Evolutionary conservation across 37 sponge, comb jelly and placozoan species (phyloP), one percentile per base, ranked within the genome.

Genomic region (Ephydatia muelleri): DNA sequence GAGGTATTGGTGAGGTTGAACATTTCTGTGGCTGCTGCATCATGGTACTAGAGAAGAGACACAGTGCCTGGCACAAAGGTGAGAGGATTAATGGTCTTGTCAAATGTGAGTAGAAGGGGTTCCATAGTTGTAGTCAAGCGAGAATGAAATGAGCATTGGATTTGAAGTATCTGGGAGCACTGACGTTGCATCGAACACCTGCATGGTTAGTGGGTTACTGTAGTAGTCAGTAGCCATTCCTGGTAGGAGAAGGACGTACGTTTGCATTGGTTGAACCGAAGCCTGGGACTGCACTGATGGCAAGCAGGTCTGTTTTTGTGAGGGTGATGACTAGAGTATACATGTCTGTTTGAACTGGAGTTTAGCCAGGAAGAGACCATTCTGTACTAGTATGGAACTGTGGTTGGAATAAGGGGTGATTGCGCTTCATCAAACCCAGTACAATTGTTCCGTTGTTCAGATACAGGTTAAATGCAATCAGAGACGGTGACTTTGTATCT

Each of bases 381-480:
- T 84, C 72, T 85, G 88, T 74, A 95, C 23, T 12, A 73, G 47
- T 8, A 95, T 48, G 32, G 64, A 48, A 3, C 75, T 75, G n/a
- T 83, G 33, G 84, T 34, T 67, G 93, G 73, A 6, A 73, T 34
- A 29, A 73, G 80, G n/a, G 72, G 89, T 80, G 36, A 95, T 87
- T 2, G 43, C n/a, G n/a, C 49, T 40, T 95, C 95, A 87, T 95
- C 95, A 87, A 95, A 92, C 40, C 70, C 9, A 95, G 29, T 5
- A 73, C 82, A 30, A 92, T 19, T 48, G 87, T 90, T 23, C 83
- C 82, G 27, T 87, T 90, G 9, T 80, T 72, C 23, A 93, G 84
- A 76, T 93, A 85, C 68, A 93, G 37, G 23, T 49, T 79, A 26
- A 90, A 87, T 13, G 35, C 82, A 71, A 87, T 48, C 23, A 90